phyloP scores from a whole-genome alignment of 1,140 invertebrate species.

The Leptopilina clavipes region DNA sequence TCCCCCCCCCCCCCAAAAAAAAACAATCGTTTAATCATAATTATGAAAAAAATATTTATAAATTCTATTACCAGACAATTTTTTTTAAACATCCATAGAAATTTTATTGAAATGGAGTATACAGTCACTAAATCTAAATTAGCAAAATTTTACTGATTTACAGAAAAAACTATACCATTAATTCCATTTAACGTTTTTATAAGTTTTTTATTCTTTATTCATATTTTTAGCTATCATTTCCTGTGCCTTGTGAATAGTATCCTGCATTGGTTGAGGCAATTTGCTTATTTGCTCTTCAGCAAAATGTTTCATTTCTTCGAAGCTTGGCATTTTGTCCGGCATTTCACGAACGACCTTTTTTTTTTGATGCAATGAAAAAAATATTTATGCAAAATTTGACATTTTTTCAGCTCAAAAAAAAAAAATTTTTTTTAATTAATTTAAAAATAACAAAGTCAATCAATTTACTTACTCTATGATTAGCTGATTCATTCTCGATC shows the following conservation, averaged over 20 bases:
- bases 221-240: conserved; percentile 5
- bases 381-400: not conserved
- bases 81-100: too few relatives aligned
- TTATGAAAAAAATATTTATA: too few relatives aligned
- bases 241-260: not conserved
- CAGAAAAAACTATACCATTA: too few relatives aligned
- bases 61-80: too few relatives aligned
- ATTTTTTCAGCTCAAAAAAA: not conserved
- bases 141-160: too few relatives aligned
- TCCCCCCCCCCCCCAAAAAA: too few relatives aligned
- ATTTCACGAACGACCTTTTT: not conserved
- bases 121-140: too few relatives aligned
- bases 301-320: not conserved
- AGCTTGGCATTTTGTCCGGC: not conserved
- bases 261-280: not conserved
- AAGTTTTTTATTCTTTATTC: not conserved
- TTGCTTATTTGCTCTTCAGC: not conserved
- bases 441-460: not conserved
- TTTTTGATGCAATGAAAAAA: not conserved
- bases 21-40: too few relatives aligned
- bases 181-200: not conserved
- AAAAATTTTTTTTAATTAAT: too few relatives aligned
- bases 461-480: not conserved
- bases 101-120: too few relatives aligned
- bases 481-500: not conserved